phyloP scores from a whole-genome alignment of 2,113 vertebrate species.

The Apodemus speciosus region DNA sequence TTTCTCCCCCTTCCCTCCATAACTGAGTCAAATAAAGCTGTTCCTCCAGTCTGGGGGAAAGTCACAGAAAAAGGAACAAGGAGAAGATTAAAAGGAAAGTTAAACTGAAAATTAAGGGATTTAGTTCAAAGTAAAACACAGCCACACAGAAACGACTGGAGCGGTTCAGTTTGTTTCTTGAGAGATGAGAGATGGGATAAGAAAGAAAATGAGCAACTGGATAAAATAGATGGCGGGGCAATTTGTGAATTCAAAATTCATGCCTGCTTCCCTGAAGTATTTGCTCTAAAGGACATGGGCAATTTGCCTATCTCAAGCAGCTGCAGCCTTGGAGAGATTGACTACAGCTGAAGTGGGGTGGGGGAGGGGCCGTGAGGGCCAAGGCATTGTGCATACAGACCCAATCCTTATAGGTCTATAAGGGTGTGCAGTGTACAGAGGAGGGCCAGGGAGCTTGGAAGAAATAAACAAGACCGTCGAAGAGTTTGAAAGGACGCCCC shows the following conservation, averaged over 20 bases:
- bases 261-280: neutral
- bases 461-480: neutral
- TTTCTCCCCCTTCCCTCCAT: neutral
- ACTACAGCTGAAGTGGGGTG: neutral
- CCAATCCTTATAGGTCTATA: neutral
- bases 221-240: slow-evolving; percentile 51
- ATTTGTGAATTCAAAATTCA: slow-evolving; percentile 45
- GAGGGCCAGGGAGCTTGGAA: fast-evolving
- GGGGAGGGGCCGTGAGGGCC: fast-evolving
- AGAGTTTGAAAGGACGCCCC: neutral
- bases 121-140: slow-evolving; percentile 56
- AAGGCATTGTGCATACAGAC: neutral
- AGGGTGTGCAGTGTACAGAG: neutral
- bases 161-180: slow-evolving; percentile 36
- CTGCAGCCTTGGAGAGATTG: neutral
- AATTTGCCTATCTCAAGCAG: neutral
- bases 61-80: neutral
- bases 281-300: neutral
- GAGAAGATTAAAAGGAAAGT: slow-evolving; percentile 26
- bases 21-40: neutral
- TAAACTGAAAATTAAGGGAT: slow-evolving; percentile 60
- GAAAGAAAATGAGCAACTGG: neutral
- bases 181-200: slow-evolving; percentile 42
- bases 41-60: neutral
- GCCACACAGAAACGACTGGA: neutral